Conservation (phyloP, 2,113 vertebrate genomes). For the Paradoxurus hermaphroditus region DNA sequence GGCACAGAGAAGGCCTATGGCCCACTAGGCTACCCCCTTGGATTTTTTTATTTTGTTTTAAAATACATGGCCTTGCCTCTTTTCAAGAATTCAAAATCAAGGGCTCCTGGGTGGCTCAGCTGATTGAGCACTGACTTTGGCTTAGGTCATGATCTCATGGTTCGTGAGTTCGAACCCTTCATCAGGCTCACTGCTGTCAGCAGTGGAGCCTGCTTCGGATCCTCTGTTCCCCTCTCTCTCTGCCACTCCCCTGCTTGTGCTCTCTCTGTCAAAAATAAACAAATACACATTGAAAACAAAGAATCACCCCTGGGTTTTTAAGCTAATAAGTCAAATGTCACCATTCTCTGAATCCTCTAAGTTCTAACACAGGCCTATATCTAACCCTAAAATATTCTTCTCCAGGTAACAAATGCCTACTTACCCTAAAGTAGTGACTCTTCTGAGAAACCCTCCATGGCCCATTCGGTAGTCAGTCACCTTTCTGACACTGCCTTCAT, state of each 20-base stretch:
- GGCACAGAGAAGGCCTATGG: background rate
- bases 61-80: background rate
- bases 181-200: too few species aligned
- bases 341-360: background rate
- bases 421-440: background rate
- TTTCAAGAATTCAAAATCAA: background rate
- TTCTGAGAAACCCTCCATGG: background rate
- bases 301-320: background rate
- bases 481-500: background rate
- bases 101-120: too few species aligned
- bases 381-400: background rate
- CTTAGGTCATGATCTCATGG: too few species aligned
- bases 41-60: background rate
- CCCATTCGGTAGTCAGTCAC: background rate
- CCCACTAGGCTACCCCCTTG: background rate
- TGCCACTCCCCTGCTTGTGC: too few species aligned
- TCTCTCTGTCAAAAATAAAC: too few species aligned
- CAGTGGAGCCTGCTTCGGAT: too few species aligned
- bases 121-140: too few species aligned
- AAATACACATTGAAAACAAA: too few species aligned
- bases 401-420: background rate
- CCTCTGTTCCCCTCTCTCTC: too few species aligned
- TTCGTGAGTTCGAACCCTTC: too few species aligned
- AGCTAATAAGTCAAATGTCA: background rate
- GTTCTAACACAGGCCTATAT: background rate